Evolutionary conservation across 2,888 invertebrate species (phyloP), one percentile per base, ranked within the genome.

Genomic region (Lobophora halterata): DNA sequence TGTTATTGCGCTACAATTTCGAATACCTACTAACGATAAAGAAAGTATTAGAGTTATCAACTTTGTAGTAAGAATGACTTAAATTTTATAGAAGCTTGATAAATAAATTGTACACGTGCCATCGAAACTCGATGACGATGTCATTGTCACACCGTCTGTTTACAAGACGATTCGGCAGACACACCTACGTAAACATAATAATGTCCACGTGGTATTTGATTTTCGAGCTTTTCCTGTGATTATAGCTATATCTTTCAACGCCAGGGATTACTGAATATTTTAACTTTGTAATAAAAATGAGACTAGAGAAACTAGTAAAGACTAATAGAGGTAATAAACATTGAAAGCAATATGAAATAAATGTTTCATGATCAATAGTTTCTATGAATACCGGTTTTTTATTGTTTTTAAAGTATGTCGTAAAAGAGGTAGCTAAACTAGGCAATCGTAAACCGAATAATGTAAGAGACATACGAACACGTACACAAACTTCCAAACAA

Each of bases 141-240:
- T 37, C 38, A 19, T 32, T 46, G 24, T 34, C 30, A 25, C 26
- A 35, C 19, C 6, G 7, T 10, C 20, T 29, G 26, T 37, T 25
- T 29, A 44, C 37, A 14, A 26, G 21, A 39, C 30, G 27, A 37
- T 47, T 52, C 38, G 29, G 30, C 38, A 49, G 41, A 44, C 53
- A 51, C 65, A 65, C 58, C 65, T 65, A 64, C 50, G 46, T 55
- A 59, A 61, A 65, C 52, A 61, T 19, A 27, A 40, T 23, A 26
- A 28, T 29, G 20, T 34, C 40, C 35, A 54, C 64, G 60, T 60
- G 61, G 55, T 55, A 43, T 49, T 46, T 47, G 29, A 42, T 33
- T 31, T 31, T 6, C 16, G 19, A 37, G 43, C 35, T 42, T 39
- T 46, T 46, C 41, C 30, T 34, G 35, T 38, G 41, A 51, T 39